These are phyloP conservation scores for Holotrichia oblita DNA, from an alignment of 1,140 invertebrate genomes.

Conservation along the genomic window DNA sequence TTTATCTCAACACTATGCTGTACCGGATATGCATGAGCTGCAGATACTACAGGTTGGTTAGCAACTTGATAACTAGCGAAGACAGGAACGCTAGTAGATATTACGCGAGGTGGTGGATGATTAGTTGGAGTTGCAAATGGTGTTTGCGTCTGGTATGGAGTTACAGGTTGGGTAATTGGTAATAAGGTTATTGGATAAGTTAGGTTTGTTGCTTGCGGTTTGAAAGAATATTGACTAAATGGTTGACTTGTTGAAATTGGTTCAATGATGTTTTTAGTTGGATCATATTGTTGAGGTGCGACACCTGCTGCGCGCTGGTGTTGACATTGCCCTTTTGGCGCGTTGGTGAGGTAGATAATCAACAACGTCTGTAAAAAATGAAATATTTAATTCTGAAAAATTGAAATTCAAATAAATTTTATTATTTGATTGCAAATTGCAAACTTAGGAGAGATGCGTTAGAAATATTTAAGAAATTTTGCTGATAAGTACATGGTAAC, in stretches of 20 bases:
- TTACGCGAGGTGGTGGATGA: neutral
- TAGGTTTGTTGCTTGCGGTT: neutral
- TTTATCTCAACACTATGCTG: slow-evolving; percentile 26
- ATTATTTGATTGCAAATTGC: no score
- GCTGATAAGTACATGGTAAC: no score
- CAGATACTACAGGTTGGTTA: neutral
- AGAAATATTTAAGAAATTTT: no score
- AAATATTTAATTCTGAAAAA: neutral
- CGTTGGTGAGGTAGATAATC: neutral
- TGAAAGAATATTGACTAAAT: neutral
- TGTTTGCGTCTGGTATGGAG: neutral
- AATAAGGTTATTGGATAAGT: neutral
- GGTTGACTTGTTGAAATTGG: slow-evolving; percentile 14
- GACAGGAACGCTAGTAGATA: neutral
- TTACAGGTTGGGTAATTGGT: neutral
- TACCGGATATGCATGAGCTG: slow-evolving; percentile 25
- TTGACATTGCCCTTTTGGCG: neutral
- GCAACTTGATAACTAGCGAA: neutral
- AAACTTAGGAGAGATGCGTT: no score
- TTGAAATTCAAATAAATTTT: neutral
- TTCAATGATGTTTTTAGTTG: neutral
- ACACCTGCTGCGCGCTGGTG: neutral
- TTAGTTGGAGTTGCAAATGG: neutral
- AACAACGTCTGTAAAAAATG: neutral
- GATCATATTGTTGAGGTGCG: neutral